Percentiles rank a stretch among this genome's conserved stretches.
Evolutionary conservation across 2,888 invertebrate genomes (phyloP).

Genomic region (Tipula vernalis): DNA sequence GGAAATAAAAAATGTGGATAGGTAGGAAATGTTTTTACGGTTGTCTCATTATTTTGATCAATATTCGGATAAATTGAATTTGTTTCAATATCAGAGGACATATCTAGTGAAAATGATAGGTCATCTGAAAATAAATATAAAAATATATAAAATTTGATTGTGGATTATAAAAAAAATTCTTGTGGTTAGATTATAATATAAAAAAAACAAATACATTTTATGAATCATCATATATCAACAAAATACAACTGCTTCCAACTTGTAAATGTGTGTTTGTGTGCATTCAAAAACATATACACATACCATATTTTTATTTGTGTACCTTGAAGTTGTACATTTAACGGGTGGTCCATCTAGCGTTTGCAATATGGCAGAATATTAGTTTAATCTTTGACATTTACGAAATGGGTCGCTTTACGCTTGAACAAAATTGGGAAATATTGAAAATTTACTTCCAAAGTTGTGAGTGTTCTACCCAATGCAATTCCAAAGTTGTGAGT

Average conservation of each 20-base stretch:
- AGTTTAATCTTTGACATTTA: too few species aligned
- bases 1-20: conserved; percentile 50
- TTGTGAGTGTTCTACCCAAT: too few species aligned
- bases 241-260: too few species aligned
- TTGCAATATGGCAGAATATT: too few species aligned
- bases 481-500: too few species aligned
- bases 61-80: conserved; percentile 5
- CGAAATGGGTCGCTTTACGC: too few species aligned
- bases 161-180: background rate
- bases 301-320: background rate
- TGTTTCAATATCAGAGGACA: conserved; percentile 4
- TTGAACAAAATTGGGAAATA: too few species aligned
- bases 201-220: background rate
- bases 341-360: too few species aligned
- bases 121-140: conserved; percentile 6
- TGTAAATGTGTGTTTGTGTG: background rate
- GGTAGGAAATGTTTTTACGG: conserved; percentile 32
- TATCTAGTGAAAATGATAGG: conserved; percentile 5
- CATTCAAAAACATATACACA: background rate
- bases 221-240: background rate
- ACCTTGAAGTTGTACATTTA: background rate
- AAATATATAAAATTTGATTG: background rate
- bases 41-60: background rate
- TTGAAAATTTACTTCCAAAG: too few species aligned
- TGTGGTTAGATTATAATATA: background rate